Evolutionary conservation across 2,113 vertebrate species (phyloP), one percentile per base, ranked within the genome.

Genomic region (Notothenia coriiceps): DNA sequence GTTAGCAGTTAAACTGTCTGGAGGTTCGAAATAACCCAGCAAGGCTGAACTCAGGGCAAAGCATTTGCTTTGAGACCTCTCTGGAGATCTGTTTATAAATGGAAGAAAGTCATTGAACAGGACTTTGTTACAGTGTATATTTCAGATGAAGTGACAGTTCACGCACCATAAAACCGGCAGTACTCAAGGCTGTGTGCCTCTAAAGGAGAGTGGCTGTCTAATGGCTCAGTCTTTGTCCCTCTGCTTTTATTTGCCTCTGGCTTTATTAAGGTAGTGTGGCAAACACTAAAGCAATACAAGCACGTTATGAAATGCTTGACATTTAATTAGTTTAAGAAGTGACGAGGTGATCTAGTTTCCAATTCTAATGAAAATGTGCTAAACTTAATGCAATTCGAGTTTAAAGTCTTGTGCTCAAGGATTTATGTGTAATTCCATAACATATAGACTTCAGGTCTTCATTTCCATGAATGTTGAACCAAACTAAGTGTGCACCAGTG

Each of bases 1-100:
- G 76, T 85, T 71, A 43, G 77, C 62, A 74, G 68, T 90, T 81
- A 80, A 85, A 85, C 77, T 79, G 82, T 85, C 83, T 56, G n/a
- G 20, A 67, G 49, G 33, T 75, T 81, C 64, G 52, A 51, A 62
- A 81, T 65, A 73, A 89, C 85, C 64, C 70, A 57, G 50, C 20
- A 11, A 68, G 25, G 43, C 67, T 78, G 46, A 22, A 64, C 51
- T 68, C 40, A 22, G 59, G 61, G 64, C n/a, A 4, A 79, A 65
- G 54, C 43, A 71, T 71, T 63, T 13, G 2, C 74, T 83, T 77
- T 64, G 33, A 85, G 43, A 79, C 43, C 33, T 88, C 80, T 49
- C 56, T 12, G 11, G n/a, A 89, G 79, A 72, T 74, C 35, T 74
- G 74, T 86, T 84, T 90, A 75, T 82, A 82, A 76, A 75, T 79